Conservation (phyloP, 2,113 vertebrate species). For the Cricetomys ansorgei region DNA sequence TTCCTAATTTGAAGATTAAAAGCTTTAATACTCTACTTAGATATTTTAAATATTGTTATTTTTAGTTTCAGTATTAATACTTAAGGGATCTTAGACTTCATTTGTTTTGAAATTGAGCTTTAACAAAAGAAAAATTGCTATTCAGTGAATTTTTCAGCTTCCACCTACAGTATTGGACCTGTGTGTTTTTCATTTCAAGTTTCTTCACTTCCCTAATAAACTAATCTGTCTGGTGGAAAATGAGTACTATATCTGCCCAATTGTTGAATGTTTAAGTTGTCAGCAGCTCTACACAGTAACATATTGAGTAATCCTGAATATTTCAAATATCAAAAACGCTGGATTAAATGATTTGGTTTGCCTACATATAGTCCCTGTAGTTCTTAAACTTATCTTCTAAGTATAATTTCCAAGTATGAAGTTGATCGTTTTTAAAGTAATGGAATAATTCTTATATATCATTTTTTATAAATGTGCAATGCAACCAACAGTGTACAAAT, state of each 20-base stretch:
- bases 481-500: background rate
- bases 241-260: background rate
- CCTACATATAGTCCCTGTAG: background rate
- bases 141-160: background rate
- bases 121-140: background rate
- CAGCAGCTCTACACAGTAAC: background rate
- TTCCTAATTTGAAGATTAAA: background rate
- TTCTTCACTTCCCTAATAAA: background rate
- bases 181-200: background rate
- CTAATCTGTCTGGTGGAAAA: background rate
- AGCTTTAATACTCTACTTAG: too few relatives aligned
- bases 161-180: background rate
- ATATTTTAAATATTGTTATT: background rate
- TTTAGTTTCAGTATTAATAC: background rate
- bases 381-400: background rate
- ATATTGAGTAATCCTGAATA: background rate
- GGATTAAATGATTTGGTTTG: background rate
- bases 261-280: background rate
- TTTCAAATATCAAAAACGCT: background rate
- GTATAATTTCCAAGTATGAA: background rate
- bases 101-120: background rate
- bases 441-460: background rate
- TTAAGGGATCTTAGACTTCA: background rate
- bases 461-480: background rate
- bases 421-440: background rate